phyloP scores from a whole-genome alignment of 2,888 invertebrate species.

The Hedychridium roseum region DNA sequence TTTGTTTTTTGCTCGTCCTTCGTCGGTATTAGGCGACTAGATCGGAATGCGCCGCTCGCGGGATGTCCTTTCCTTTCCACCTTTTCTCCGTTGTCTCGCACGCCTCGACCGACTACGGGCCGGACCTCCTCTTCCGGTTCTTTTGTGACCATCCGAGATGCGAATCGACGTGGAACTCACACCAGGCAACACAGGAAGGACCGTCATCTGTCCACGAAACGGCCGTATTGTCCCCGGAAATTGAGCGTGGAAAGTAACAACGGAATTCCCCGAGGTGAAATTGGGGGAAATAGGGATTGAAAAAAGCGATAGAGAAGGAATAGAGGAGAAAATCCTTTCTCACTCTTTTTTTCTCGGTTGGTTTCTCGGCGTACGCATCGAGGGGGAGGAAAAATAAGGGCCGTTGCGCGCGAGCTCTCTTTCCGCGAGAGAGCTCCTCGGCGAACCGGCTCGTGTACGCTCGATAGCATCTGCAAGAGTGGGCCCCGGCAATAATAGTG shows the following conservation, averaged over 20 bases:
- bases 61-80: constrained; percentile 7
- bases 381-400: constrained; percentile 27
- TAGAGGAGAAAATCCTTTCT: constrained; percentile 11
- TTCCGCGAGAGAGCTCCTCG: constrained; percentile 34
- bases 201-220: no score
- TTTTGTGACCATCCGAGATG: constrained; percentile 8
- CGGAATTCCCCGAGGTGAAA: constrained; percentile 7
- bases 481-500: constrained; percentile 43
- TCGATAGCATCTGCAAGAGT: constrained; percentile 42
- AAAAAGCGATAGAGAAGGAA: constrained; percentile 8
- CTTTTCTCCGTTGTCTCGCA: constrained; percentile 3
- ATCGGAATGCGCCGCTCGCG: constrained; percentile 45
- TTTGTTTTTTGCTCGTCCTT: constrained; percentile 13
- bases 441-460: constrained; percentile 37
- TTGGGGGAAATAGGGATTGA: constrained; percentile 5
- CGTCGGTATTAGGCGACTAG: constrained; percentile 32
- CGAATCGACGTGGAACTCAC: constrained; percentile 32
- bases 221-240: constrained; percentile 14
- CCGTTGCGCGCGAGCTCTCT: no score
- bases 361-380: no score
- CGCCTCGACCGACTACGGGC: no score
- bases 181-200: no score
- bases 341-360: no score
- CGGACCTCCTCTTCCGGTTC: constrained; percentile 2
- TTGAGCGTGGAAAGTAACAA: background rate